A percentile compares a stretch with the other conserved stretches of the same genome.
phyloP scores from a whole-genome alignment of 1,140 invertebrate species.

The Achatina immaculata region DNA sequence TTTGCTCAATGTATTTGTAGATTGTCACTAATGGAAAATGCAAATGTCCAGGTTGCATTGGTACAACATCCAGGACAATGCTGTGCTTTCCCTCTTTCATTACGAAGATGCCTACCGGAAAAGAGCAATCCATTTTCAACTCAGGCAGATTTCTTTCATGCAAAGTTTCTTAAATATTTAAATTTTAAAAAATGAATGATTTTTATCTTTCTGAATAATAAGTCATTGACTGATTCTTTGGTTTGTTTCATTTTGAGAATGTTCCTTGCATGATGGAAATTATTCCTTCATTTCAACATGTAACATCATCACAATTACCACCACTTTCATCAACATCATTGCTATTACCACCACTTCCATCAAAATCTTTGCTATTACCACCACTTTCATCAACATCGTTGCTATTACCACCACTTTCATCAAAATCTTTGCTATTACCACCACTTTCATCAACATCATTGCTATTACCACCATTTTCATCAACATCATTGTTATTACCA shows the following conservation, averaged over 20 bases:
- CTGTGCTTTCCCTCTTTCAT: conserved; percentile 82
- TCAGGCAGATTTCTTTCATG: neutral
- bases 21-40: conserved; percentile 88
- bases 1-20: conserved; percentile 82
- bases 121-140: neutral
- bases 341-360: too few species aligned
- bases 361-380: too few species aligned
- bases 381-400: too few species aligned
- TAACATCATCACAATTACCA: too few species aligned
- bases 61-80: conserved; percentile 90
- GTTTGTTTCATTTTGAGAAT: neutral
- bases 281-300: neutral
- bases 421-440: too few species aligned
- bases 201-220: neutral
- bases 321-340: too few species aligned
- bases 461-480: too few species aligned
- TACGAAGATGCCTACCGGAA: conserved; percentile 80
- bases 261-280: neutral
- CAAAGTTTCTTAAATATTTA: neutral
- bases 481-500: too few species aligned
- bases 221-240: neutral
- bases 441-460: too few species aligned
- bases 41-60: conserved; percentile 87
- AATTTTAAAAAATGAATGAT: neutral
- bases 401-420: too few species aligned